These are phyloP conservation scores for Hipposideros armiger DNA, from an alignment of 2,113 vertebrate species.

Conservation along the genomic window DNA sequence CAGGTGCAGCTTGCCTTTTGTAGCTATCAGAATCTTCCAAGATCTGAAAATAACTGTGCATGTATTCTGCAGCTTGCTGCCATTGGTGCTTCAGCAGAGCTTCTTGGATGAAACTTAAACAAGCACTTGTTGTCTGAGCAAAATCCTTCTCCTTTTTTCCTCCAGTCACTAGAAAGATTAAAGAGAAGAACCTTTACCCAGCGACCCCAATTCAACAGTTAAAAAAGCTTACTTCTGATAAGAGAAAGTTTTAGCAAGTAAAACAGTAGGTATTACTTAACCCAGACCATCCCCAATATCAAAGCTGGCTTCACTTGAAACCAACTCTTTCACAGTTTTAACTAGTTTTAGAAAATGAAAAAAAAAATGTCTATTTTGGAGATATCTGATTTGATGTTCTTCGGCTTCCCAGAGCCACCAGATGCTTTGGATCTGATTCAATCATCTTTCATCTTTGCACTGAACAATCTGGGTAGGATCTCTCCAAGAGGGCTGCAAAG, in stretches of 20 bases:
- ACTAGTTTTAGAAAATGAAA: neutral
- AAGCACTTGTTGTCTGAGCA: slow-evolving; percentile 85
- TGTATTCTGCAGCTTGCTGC: slow-evolving; percentile 91
- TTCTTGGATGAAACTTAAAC: slow-evolving; percentile 90
- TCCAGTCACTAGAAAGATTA: slow-evolving; percentile 73
- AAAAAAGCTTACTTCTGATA: neutral
- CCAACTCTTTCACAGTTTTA: neutral
- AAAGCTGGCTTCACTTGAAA: neutral
- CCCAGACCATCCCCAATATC: neutral
- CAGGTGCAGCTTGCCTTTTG: slow-evolving; percentile 70
- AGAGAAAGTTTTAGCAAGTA: neutral
- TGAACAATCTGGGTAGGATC: neutral
- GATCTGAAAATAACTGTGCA: slow-evolving; percentile 89
- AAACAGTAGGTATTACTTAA: neutral
- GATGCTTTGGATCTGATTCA: neutral
- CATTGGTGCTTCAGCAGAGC: slow-evolving; percentile 93
- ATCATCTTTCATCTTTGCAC: neutral
- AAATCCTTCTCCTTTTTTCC: slow-evolving; percentile 86
- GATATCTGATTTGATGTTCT: neutral
- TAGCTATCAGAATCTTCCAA: slow-evolving; percentile 86
- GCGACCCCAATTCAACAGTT: neutral
- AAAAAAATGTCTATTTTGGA: neutral
- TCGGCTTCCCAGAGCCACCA: neutral
- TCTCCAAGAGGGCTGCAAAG: neutral
- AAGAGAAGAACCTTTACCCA: neutral